These are phyloP conservation scores for Caenorhabditis sp. DNA, from an alignment of 2,888 invertebrate genomes.

Conservation along the genomic window DNA sequence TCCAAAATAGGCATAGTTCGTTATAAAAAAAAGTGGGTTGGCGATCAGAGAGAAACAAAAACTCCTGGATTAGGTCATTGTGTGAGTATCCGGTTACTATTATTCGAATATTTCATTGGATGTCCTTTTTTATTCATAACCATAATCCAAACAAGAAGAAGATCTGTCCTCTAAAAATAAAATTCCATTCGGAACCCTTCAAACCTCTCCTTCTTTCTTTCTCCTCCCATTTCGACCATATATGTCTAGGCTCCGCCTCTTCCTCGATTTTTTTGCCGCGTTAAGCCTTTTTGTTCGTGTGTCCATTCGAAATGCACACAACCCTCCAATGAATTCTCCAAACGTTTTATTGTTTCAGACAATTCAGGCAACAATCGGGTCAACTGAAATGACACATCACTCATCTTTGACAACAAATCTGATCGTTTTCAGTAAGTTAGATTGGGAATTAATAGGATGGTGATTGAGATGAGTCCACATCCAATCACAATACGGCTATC, in stretches of 20 bases:
- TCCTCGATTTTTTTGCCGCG: not conserved
- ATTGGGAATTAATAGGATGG: not conserved
- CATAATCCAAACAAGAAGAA: no score
- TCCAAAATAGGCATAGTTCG: no score
- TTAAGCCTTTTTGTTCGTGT: not conserved
- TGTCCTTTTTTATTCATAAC: no score
- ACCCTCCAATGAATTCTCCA: no score
- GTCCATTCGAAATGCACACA: not conserved
- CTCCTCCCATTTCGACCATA: not conserved
- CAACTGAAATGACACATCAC: conserved; percentile 25
- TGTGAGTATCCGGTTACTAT: no score
- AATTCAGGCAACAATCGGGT: not conserved
- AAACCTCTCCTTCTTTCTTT: not conserved
- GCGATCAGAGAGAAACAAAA: no score
- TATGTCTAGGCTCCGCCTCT: not conserved
- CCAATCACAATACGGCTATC: no score
- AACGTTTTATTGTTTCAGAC: no score
- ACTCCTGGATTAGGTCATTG: not conserved
- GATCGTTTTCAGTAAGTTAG: conserved; percentile 35
- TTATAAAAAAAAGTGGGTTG: no score
- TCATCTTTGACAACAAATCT: conserved; percentile 41
- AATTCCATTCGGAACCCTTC: not conserved
- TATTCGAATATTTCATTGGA: no score
- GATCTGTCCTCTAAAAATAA: no score
- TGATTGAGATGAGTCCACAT: not conserved